A percentile compares a stretch with the other conserved stretches of the same genome.
Conservation (phyloP, 2,113 vertebrate genomes). For the Bubalus kerabau region DNA sequence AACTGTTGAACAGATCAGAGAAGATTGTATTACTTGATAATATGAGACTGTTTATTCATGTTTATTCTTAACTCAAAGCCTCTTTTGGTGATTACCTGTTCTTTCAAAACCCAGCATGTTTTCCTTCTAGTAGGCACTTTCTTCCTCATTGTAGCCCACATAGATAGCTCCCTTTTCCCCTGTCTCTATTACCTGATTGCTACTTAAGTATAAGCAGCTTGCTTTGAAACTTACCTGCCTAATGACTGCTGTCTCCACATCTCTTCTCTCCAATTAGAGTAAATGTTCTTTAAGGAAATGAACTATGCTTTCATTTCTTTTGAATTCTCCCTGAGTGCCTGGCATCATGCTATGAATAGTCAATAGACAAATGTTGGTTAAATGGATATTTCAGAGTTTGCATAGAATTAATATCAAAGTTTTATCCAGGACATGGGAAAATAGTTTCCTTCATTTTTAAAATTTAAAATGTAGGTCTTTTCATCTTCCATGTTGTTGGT, state of each 20-base stretch:
- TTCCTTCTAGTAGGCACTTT: background rate
- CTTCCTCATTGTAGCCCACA: background rate
- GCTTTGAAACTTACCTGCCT: slow-evolving; percentile 11
- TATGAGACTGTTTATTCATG: background rate
- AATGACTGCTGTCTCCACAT: background rate
- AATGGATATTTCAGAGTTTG: background rate
- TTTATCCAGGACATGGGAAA: background rate
- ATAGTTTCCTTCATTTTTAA: background rate
- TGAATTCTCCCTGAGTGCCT: background rate
- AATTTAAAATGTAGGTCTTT: background rate
- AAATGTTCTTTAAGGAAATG: slow-evolving; percentile 3
- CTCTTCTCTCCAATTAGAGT: background rate
- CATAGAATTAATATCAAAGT: background rate
- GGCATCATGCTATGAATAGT: background rate
- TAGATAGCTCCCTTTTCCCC: background rate
- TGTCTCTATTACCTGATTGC: slow-evolving; percentile 4
- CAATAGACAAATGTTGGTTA: slow-evolving; percentile 6
- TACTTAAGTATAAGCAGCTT: background rate
- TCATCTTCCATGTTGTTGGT: background rate
- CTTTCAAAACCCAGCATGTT: background rate
- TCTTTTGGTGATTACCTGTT: background rate
- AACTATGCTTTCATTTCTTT: slow-evolving; percentile 37
- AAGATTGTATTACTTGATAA: background rate
- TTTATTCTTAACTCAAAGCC: background rate
- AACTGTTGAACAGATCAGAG: background rate